phyloP scores from a whole-genome alignment of 2,797 vertebrate species.

The Mionectes olivaceus region DNA sequence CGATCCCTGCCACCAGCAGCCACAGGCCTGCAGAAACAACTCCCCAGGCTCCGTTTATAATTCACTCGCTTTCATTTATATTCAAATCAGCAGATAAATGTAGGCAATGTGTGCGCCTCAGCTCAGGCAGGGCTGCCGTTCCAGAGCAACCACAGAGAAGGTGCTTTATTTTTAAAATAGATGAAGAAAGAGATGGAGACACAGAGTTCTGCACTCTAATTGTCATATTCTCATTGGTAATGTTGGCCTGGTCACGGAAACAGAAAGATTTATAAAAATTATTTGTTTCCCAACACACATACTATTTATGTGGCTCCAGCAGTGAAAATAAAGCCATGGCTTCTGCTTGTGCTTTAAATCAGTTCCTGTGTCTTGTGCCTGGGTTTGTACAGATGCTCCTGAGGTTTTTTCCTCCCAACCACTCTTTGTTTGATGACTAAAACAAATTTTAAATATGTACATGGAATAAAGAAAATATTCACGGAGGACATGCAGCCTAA shows the following conservation, averaged over 20 bases:
- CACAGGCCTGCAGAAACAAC: neutral
- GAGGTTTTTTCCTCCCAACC: neutral
- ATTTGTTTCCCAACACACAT: neutral
- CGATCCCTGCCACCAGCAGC: neutral
- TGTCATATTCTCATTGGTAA: neutral
- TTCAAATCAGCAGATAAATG: constrained; percentile 48
- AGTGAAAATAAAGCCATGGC: neutral
- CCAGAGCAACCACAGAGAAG: neutral
- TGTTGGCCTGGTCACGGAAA: neutral
- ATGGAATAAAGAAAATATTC: neutral
- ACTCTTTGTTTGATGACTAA: neutral
- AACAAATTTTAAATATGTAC: neutral
- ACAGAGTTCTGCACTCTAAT: neutral
- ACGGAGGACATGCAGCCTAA: neutral
- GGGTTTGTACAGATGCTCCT: neutral
- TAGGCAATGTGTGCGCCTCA: neutral
- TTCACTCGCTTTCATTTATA: constrained; percentile 17
- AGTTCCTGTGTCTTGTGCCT: neutral
- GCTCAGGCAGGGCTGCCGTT: neutral
- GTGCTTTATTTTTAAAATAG: constrained; percentile 19
- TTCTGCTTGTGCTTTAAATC: neutral
- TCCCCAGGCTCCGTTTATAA: constrained; percentile 18
- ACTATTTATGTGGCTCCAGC: neutral
- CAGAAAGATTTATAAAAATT: neutral
- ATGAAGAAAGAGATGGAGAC: neutral